These are phyloP conservation scores for Sylvilagus floridanus DNA, from an alignment of 2,797 vertebrate genomes.

Conservation along the genomic window DNA sequence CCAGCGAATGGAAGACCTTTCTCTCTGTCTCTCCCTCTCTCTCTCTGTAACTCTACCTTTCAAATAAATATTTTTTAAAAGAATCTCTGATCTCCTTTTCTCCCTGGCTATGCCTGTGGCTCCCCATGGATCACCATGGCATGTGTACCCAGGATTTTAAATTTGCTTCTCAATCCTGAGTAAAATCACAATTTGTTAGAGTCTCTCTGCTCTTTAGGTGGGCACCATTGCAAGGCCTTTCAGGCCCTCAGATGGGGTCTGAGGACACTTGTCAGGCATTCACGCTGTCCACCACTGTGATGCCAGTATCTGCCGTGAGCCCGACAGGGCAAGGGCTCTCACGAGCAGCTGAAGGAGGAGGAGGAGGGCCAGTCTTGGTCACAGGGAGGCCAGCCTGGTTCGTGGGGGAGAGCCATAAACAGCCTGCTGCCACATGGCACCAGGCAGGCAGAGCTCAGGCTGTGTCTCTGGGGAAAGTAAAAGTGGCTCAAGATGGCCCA, in stretches of 20 bases:
- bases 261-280: not conserved
- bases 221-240: not conserved
- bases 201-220: not conserved
- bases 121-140: no score
- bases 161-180: not conserved
- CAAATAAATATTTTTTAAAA: no score
- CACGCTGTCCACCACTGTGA: accelerated
- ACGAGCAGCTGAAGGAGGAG: not conserved
- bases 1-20: no score
- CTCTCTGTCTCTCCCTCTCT: no score
- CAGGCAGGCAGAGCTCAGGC: not conserved
- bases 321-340: not conserved
- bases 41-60: no score
- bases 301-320: not conserved
- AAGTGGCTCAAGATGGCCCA: not conserved
- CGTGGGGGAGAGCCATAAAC: not conserved
- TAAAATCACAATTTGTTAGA: not conserved
- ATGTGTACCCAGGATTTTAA: not conserved
- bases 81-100: not conserved
- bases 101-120: not conserved
- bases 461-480: not conserved
- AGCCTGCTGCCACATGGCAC: not conserved
- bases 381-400: not conserved
- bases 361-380: not conserved
- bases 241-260: not conserved